These are phyloP conservation scores for Conistra vaccinii DNA, from an alignment of 2,888 invertebrate genomes.

Conservation along the genomic window DNA sequence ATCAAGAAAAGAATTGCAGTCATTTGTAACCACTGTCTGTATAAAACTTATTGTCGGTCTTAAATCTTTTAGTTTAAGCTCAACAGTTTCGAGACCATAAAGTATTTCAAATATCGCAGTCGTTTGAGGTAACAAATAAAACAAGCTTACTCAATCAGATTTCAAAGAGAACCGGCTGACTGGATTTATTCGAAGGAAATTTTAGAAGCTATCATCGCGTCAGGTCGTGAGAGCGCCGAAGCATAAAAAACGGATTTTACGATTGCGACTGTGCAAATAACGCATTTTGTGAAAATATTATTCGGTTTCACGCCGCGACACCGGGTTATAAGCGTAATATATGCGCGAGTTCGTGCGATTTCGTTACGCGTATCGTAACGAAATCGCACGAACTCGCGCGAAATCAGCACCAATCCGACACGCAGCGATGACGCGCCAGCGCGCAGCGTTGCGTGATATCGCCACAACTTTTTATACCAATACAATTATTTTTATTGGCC, in stretches of 20 bases:
- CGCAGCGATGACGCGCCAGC: constrained; percentile 22
- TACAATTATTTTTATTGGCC: constrained; percentile 60
- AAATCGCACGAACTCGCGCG: constrained; percentile 7
- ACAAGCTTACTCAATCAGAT: constrained; percentile 62
- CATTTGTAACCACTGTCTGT: constrained; percentile 38
- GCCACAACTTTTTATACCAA: constrained; percentile 41
- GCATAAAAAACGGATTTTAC: constrained; percentile 69
- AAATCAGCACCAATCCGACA: constrained; percentile 7
- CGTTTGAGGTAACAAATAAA: constrained; percentile 57
- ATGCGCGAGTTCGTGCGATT: too few species aligned
- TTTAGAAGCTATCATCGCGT: constrained; percentile 61
- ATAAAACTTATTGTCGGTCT: constrained; percentile 32
- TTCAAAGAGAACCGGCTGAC: constrained; percentile 48
- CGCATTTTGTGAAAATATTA: constrained; percentile 65
- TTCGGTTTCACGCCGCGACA: constrained; percentile 47
- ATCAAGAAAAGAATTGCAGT: constrained; percentile 22
- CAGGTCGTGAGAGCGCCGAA: constrained; percentile 44
- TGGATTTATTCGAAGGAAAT: constrained; percentile 61
- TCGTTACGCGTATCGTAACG: too few species aligned
- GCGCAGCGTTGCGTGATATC: constrained; percentile 34
- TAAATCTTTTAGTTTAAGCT: constrained; percentile 43
- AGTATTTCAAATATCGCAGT: constrained; percentile 33
- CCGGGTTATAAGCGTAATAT: constrained; percentile 52
- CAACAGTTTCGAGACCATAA: constrained; percentile 38
- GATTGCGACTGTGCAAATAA: constrained; percentile 68